These are phyloP conservation scores for Spodoptera frugiperda DNA, from an alignment of 1,140 invertebrate genomes.

Conservation along the genomic window DNA sequence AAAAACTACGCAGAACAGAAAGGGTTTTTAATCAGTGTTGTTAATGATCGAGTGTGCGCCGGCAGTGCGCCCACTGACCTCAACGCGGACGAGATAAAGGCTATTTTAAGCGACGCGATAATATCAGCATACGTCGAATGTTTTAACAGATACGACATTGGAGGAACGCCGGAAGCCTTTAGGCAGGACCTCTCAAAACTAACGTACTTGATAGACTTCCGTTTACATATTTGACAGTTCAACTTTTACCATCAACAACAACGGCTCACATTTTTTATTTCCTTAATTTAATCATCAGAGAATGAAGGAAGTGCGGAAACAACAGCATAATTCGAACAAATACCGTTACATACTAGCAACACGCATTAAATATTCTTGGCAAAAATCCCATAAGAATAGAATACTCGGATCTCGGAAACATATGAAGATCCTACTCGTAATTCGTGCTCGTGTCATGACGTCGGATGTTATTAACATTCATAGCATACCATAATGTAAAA, in stretches of 20 bases:
- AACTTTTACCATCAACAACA: conserved; percentile 21
- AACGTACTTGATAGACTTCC: conserved; percentile 34
- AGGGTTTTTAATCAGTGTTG: conserved; percentile 68
- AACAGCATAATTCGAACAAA: conserved; percentile 7
- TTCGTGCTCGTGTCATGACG: conserved; percentile 6
- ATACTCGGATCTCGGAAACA: conserved; percentile 17
- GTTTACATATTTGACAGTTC: conserved; percentile 18
- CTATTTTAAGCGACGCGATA: conserved; percentile 82
- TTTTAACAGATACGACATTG: conserved; percentile 75
- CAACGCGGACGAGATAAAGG: conserved; percentile 79
- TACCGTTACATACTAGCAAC: conserved; percentile 5
- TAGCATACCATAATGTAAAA: conserved; percentile 26
- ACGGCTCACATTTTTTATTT: neutral
- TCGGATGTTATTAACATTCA: conserved; percentile 23
- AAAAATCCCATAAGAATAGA: conserved; percentile 38
- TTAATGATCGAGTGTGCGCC: conserved; percentile 72
- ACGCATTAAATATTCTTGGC: conserved; percentile 29
- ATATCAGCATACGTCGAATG: conserved; percentile 78
- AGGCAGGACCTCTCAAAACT: conserved; percentile 38
- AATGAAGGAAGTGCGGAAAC: neutral
- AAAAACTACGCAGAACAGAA: conserved; percentile 72
- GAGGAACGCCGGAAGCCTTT: conserved; percentile 73
- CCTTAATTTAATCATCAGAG: conserved; percentile 3
- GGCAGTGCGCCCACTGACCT: conserved; percentile 80
- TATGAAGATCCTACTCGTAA: conserved; percentile 24